phyloP scores from a whole-genome alignment of 2,888 invertebrate species.

The Polietes domitor region DNA sequence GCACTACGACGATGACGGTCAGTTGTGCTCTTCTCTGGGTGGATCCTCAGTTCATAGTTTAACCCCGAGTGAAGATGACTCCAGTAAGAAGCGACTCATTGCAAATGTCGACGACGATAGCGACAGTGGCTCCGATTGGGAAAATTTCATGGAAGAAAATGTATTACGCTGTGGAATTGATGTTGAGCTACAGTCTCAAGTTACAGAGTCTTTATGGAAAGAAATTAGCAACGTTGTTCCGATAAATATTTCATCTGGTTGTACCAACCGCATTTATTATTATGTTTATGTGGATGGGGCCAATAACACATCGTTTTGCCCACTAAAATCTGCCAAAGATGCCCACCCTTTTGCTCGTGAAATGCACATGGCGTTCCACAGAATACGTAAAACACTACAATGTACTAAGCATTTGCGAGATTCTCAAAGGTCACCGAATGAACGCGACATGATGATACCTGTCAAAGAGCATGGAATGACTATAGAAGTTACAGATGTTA shows the following conservation, averaged over 20 bases:
- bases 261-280: conserved; percentile 75
- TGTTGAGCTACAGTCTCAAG: conserved; percentile 81
- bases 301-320: conserved; percentile 73
- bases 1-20: conserved; percentile 75
- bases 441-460: conserved; percentile 83
- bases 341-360: conserved; percentile 85
- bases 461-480: conserved; percentile 93
- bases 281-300: conserved; percentile 76
- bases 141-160: conserved; percentile 81
- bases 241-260: conserved; percentile 77
- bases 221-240: conserved; percentile 83
- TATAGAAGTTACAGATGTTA: conserved; percentile 82
- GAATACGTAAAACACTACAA: conserved; percentile 87
- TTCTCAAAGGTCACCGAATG: background rate
- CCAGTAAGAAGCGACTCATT: conserved; percentile 72
- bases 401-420: conserved; percentile 80
- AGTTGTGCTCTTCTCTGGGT: conserved; percentile 75
- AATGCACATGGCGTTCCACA: conserved; percentile 87
- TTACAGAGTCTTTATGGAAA: conserved; percentile 87
- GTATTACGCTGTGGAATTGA: conserved; percentile 73
- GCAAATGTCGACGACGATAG: conserved; percentile 63
- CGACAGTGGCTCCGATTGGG: conserved; percentile 86
- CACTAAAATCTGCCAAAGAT: conserved; percentile 74
- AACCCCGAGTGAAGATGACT: conserved; percentile 77
- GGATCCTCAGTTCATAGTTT: conserved; percentile 78